phyloP scores from a whole-genome alignment of 2,113 vertebrate genomes.

The Peromyscus californicus region DNA sequence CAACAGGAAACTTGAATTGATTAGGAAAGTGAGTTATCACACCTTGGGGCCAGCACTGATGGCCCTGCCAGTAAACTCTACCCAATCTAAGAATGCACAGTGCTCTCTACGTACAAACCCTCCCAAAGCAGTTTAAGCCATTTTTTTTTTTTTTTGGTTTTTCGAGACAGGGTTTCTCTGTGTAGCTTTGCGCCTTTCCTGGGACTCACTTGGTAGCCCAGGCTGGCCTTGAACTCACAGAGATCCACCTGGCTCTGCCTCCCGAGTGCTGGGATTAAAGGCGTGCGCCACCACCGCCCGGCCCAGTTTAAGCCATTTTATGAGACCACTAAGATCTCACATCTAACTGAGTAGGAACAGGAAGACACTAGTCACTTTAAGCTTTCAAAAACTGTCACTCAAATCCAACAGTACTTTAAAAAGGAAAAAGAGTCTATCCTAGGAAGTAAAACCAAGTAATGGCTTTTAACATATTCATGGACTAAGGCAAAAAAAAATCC shows the following conservation, averaged over 20 bases:
- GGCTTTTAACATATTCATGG: neutral
- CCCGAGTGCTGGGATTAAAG: too few species aligned
- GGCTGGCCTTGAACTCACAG: too few species aligned
- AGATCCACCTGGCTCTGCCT: too few species aligned
- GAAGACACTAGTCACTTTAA: neutral
- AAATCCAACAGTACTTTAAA: slow-evolving; percentile 29
- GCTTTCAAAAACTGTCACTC: slow-evolving; percentile 9
- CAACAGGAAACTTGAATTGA: neutral
- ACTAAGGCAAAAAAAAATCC: neutral
- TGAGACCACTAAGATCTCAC: neutral
- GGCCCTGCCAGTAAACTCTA: neutral
- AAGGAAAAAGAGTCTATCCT: slow-evolving; percentile 24
- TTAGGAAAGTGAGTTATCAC: neutral
- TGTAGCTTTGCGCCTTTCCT: too few species aligned
- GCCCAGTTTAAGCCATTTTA: slow-evolving; percentile 30
- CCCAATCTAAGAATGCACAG: neutral
- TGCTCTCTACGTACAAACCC: neutral
- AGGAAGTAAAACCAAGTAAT: neutral
- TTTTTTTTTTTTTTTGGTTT: too few species aligned
- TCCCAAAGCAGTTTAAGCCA: neutral
- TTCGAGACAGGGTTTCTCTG: too few species aligned
- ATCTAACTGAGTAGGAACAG: slow-evolving; percentile 28
- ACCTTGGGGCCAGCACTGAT: neutral
- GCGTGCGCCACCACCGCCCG: too few species aligned
- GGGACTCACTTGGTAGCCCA: too few species aligned